Percentiles rank a stretch among this genome's conserved stretches.
These are phyloP conservation scores for Nomada goodeniana DNA, from an alignment of 2,888 invertebrate species.

Conservation along the genomic window DNA sequence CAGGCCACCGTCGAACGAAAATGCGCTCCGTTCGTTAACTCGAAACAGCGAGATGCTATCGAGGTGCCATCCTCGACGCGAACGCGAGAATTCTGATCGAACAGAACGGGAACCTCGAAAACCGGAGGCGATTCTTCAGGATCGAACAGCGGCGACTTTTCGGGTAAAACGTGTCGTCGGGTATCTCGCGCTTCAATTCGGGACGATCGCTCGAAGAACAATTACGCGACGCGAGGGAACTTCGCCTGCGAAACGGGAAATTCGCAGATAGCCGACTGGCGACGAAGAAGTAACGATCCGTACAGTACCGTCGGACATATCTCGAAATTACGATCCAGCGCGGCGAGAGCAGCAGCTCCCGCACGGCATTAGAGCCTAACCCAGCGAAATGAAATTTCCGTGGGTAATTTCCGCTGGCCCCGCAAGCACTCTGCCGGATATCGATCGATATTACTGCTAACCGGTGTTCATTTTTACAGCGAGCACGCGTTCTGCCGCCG, in stretches of 20 bases:
- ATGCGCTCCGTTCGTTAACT: background rate
- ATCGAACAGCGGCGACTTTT: background rate
- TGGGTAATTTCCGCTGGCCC: conserved; percentile 63
- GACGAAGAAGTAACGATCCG: conserved; percentile 46
- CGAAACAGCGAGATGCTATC: background rate
- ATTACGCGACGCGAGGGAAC: no score
- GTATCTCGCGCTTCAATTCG: no score
- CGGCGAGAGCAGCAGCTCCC: conserved; percentile 44
- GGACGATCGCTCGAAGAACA: no score
- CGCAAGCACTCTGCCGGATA: conserved; percentile 50
- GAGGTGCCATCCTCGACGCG: background rate
- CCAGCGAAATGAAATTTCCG: conserved; percentile 68
- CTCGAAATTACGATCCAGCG: conserved; percentile 45
- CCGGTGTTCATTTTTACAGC: conserved; percentile 46
- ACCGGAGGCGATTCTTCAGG: background rate
- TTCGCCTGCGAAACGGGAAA: background rate
- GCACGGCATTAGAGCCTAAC: conserved; percentile 59
- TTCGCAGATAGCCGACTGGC: conserved; percentile 8
- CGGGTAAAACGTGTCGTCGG: no score
- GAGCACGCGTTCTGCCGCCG: background rate
- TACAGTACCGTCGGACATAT: conserved; percentile 18
- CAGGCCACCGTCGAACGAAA: background rate
- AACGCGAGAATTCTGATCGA: background rate
- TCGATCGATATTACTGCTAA: conserved; percentile 55
- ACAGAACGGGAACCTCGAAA: background rate